Evolutionary conservation across 1,140 invertebrate genomes (phyloP).

Genomic region (Calliphora vicina): DNA sequence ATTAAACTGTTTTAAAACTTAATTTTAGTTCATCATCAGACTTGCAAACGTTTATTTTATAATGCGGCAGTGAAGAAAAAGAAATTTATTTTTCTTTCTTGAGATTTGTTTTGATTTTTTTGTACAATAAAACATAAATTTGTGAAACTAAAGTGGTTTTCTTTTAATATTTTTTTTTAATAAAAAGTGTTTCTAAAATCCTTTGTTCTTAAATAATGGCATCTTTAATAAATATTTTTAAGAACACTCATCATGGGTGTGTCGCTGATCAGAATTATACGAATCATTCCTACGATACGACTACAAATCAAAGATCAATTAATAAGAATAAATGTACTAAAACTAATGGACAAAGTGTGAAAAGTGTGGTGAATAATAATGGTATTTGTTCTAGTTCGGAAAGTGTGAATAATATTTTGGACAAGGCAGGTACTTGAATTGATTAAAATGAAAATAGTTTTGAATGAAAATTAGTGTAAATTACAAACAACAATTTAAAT

Average conservation of each 20-base stretch:
- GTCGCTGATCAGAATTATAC: conserved; percentile 10
- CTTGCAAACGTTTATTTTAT: not conserved
- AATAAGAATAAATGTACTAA: too few species aligned
- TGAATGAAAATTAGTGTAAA: not conserved
- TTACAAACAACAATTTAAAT: too few species aligned
- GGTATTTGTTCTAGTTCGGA: not conserved
- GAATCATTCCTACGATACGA: not conserved
- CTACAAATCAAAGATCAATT: not conserved
- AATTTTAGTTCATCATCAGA: not conserved
- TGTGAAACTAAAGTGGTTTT: too few species aligned
- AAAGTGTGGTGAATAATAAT: not conserved
- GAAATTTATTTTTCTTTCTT: not conserved
- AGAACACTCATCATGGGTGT: not conserved
- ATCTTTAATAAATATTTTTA: conserved; percentile 29
- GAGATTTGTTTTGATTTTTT: not conserved
- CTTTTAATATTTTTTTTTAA: not conserved
- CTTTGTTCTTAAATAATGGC: not conserved
- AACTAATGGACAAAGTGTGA: not conserved
- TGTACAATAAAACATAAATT: too few species aligned
- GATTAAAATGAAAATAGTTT: too few species aligned
- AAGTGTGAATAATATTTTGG: conserved; percentile 15
- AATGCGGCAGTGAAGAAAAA: not conserved
- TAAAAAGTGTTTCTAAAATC: too few species aligned
- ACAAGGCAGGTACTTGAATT: conserved; percentile 37
- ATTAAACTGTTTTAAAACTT: not conserved